Evolutionary conservation across 2,797 vertebrate genomes (phyloP).

Genomic region (Gallirallus australis): DNA sequence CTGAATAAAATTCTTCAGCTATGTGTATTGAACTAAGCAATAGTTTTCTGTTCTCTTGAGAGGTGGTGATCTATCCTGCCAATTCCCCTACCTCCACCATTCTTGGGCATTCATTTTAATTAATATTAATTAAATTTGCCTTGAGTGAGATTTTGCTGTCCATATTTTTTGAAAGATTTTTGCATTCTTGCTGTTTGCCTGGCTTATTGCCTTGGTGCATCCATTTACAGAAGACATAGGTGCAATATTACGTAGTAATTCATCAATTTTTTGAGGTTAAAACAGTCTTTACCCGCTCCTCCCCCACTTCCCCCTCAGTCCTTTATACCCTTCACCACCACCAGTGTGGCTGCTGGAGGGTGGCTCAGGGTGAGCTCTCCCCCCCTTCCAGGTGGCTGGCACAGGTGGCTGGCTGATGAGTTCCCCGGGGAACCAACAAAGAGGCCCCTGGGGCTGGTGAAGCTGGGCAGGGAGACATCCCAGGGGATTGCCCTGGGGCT

Average conservation of each 20-base stretch:
- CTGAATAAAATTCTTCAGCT: conserved; percentile 5
- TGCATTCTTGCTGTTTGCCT: background rate
- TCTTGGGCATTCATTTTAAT: background rate
- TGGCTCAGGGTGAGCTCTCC: background rate
- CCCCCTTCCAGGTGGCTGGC: background rate
- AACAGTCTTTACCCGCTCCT: background rate
- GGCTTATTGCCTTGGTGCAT: background rate
- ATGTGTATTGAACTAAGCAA: background rate
- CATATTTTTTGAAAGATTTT: background rate
- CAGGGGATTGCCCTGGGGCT: background rate
- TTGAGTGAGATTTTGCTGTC: background rate
- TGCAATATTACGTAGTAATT: background rate
- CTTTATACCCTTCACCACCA: background rate
- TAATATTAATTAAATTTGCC: conserved; percentile 36
- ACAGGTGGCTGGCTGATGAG: too few species aligned
- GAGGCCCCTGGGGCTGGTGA: background rate
- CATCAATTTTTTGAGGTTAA: conserved; percentile 3
- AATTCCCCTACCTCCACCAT: background rate
- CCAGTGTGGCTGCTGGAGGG: background rate
- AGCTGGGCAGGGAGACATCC: background rate
- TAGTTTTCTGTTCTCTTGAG: background rate
- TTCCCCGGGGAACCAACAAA: fast-evolving
- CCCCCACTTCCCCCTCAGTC: background rate
- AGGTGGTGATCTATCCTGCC: background rate
- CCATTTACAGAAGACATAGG: background rate